Conservation (phyloP, 2,888 invertebrate species). For the Electrophaes corylata region DNA sequence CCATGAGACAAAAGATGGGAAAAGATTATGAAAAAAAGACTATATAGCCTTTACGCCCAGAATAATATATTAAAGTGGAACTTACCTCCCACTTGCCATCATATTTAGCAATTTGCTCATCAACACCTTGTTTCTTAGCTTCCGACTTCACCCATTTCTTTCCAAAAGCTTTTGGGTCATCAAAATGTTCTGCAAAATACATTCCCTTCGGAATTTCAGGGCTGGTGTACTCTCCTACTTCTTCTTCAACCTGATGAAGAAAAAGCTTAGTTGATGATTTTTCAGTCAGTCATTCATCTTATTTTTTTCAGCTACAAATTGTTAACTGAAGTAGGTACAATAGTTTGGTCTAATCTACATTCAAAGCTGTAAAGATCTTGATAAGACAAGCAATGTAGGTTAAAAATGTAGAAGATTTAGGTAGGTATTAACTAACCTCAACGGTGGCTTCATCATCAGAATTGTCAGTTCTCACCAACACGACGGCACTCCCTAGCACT, state of each 20-base stretch:
- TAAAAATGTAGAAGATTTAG: conserved; percentile 26
- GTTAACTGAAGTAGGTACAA: not conserved
- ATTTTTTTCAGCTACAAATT: not conserved
- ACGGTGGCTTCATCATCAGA: conserved; percentile 66
- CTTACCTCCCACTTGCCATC: conserved; percentile 90
- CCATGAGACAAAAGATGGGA: too few relatives aligned
- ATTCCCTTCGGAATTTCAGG: conserved; percentile 87
- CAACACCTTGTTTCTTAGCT: conserved; percentile 94
- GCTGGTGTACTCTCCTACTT: conserved; percentile 86
- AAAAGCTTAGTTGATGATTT: not conserved
- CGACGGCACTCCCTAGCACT: conserved; percentile 53
- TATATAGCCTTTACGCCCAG: too few relatives aligned
- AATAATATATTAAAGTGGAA: not conserved
- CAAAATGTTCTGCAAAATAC: conserved; percentile 94
- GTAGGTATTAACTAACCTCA: conserved; percentile 72
- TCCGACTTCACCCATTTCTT: conserved; percentile 94
- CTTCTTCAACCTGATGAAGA: conserved; percentile 59
- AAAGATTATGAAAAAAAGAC: too few relatives aligned
- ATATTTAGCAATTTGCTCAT: conserved; percentile 97
- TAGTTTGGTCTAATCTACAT: not conserved
- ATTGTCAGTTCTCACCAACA: conserved; percentile 54
- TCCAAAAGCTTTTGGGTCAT: conserved; percentile 88
- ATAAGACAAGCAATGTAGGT: conserved; percentile 33
- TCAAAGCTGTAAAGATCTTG: conserved; percentile 6
- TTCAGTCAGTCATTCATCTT: not conserved